Percentiles rank a stretch among this genome's conserved stretches.
These are phyloP conservation scores for Slavum lentiscoides DNA, from an alignment of 2,888 invertebrate species.

Conservation along the genomic window DNA sequence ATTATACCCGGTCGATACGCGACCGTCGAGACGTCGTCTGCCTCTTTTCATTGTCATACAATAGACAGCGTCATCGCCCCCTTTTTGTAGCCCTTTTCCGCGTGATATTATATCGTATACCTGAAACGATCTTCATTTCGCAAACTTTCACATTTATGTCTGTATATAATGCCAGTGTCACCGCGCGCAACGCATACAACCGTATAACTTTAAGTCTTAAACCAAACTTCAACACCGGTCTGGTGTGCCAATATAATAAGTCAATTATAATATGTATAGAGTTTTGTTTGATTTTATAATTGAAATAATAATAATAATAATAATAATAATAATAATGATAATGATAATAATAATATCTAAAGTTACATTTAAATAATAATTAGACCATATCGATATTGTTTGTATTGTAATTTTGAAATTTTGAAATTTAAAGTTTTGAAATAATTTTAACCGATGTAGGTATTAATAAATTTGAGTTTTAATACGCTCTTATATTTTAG, in stretches of 20 bases:
- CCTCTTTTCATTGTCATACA: slow-evolving; percentile 23
- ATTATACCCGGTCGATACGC: slow-evolving; percentile 35
- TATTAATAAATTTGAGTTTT: no score
- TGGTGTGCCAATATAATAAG: not conserved
- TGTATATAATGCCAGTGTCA: not conserved
- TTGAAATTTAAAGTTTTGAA: no score
- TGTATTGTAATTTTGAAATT: no score
- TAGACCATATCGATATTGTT: no score
- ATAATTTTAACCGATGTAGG: no score
- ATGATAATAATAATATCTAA: no score
- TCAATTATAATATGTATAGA: no score
- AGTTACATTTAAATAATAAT: no score
- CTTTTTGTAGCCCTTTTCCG: not conserved
- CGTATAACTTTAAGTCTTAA: not conserved
- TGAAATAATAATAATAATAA: no score
- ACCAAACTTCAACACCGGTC: not conserved
- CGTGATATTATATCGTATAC: slow-evolving; percentile 35
- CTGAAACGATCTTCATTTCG: not conserved
- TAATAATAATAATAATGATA: no score
- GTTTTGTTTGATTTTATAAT: no score
- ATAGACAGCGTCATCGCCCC: slow-evolving; percentile 2
- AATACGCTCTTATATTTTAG: no score
- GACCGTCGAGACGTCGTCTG: slow-evolving; percentile 28
- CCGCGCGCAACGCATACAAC: not conserved
- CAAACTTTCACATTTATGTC: not conserved